Conservation (phyloP, 1,140 invertebrate genomes). For the Brachionus rotundiformis region DNA sequence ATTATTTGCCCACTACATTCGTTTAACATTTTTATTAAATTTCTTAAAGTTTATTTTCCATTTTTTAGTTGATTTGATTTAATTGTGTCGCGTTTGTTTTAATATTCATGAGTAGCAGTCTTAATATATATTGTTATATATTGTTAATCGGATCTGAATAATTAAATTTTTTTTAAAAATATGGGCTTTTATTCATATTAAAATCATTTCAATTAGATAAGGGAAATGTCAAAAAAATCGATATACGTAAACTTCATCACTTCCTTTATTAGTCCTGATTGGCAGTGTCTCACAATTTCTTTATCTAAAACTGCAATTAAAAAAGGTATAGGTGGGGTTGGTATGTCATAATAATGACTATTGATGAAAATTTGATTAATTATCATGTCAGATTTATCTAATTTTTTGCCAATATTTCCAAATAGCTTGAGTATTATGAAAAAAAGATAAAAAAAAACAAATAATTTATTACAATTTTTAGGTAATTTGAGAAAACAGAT, state of each 20-base stretch:
- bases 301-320: neutral
- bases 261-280: neutral
- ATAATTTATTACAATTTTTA: slow-evolving; percentile 9
- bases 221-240: slow-evolving; percentile 2
- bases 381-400: neutral
- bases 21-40: neutral
- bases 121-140: too few species aligned
- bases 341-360: neutral
- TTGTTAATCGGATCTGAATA: slow-evolving; percentile 26
- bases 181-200: neutral
- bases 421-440: neutral
- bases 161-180: slow-evolving; percentile 9
- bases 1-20: neutral
- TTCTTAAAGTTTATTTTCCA: neutral
- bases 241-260: slow-evolving; percentile 2
- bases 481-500: neutral
- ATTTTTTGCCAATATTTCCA: neutral
- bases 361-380: neutral
- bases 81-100: neutral
- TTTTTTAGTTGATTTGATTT: neutral
- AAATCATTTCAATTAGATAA: neutral
- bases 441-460: neutral
- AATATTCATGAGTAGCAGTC: slow-evolving; percentile 24
- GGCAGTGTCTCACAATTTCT: neutral
- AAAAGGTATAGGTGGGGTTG: neutral